Base-by-base conservation (phyloP, 2,797 vertebrate species). In the Sebastes variabilis region DNA sequence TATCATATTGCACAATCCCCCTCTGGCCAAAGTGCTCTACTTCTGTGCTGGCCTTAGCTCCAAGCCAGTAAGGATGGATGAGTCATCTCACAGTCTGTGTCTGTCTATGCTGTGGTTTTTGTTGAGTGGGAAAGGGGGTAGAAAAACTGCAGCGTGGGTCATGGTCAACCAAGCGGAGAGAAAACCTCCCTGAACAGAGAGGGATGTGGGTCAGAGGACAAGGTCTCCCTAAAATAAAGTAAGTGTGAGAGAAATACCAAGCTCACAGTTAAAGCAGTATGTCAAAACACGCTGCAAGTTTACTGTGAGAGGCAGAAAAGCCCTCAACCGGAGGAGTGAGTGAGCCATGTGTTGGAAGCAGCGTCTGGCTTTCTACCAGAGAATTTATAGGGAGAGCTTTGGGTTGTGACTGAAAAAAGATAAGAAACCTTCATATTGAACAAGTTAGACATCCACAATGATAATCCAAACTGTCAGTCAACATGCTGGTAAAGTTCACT, bases 131-230 rank as follows among this genome's bases (percentile, higher is more conserved):
- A 69, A 68, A 55, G 13, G 29, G 25, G 25, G 22, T 18, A 6
- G 46, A 58, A 66, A 52, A 72, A 38, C 13, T 77, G 5, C 60
- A 56, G n/a, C 3, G 24, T 52, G 54, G 54, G 60, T 84, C 70
- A 70, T 10, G 77, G 71, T 66, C 71, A 72, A 27, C 22, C 22
- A 60, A 55, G 38, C 46, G 5, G 18, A 77, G 67, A 62, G 18
- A 68, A 82, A 66, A 52, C 56, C 64, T 67, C 55, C 24, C 52
- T 36, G 38, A 42, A 42, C 34, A 25, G 34, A 67, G 36, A 60
- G 20, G 58, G 49, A 38, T 55, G 74, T 38, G 54, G 56, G 70
- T 81, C 66, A 72, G 38, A 71, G 74, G 75, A 76, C 13, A 5
- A 25, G 6, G 29, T 38, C 24, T 75, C 30, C 14, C n/a, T 24